Evolutionary conservation across 1,140 invertebrate species (phyloP), one percentile per base, ranked within the genome.

Genomic region (Drosophila funebris): DNA sequence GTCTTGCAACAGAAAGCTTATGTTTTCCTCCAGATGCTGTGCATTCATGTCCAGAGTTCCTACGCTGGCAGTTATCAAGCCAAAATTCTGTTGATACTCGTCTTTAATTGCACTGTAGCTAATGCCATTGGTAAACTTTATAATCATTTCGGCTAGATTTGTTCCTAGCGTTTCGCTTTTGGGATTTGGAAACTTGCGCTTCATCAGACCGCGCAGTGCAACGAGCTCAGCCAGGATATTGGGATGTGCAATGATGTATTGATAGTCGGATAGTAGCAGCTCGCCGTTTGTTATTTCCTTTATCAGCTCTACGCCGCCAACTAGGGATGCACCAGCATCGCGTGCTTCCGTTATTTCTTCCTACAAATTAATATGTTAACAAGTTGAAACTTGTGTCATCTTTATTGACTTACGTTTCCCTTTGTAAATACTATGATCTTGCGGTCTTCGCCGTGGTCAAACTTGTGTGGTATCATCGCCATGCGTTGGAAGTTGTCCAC

Each of bases 181-280:
- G 0, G 94, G 81, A 76, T 93, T 95, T 0, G 97, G 96, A 92
- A 96, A 97, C 76, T 94, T 94, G 58, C 92, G 94, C 75, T 95
- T 96, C 92, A 97, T 92, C 8, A 97, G 82, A 16, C 96, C 96
- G 78, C 96, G 93, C 43, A 97, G 92, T 0, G 93, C 92, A 1
- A 96, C 93, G 24, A 97, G 87, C 46, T 97, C 96, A 0, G 95
- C 93, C 60, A 97, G 87, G 63, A 97, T 96, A 82, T 95, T 94
- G 3, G 96, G 94, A 93, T 97, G 95, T 4, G 96, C 95, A 33
- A 97, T 91, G 1, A 96, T 81, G 84, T 93, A 94, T 74, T 96
- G 94, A 90, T 95, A 97, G 60, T 97, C 96, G n/a, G 93, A 90
- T 4, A 95, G 70, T 43, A 93, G 91, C 13, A 97, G 81, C 73